Evolutionary conservation across 2,888 invertebrate genomes (phyloP).

Genomic region (Calliphora vomitoria): DNA sequence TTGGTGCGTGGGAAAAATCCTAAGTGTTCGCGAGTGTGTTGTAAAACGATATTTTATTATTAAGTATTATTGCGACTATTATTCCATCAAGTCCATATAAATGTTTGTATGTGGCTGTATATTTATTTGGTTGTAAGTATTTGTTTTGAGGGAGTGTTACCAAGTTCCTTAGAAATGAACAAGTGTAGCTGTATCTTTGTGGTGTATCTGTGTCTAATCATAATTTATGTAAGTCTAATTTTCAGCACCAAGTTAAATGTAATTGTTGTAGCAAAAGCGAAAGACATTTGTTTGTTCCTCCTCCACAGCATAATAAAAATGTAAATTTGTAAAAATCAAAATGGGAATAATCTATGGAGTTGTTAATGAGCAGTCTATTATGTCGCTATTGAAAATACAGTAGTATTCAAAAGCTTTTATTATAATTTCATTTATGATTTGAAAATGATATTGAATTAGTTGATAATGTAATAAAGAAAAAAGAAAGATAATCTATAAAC

Average conservation of each 20-base stretch:
- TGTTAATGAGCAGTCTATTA: constrained; percentile 3
- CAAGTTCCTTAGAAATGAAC: constrained; percentile 8
- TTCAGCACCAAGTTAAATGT: constrained; percentile 15
- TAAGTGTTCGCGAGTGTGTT: constrained; percentile 70
- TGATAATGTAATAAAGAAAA: background rate
- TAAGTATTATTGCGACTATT: constrained; percentile 42
- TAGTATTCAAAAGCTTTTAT: constrained; percentile 17
- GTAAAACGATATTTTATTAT: constrained; percentile 71
- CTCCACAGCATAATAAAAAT: constrained; percentile 1
- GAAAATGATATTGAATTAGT: background rate
- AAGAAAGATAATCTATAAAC: background rate
- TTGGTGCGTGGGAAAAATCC: constrained; percentile 73
- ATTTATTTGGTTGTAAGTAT: background rate
- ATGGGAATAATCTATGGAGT: background rate
- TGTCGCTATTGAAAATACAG: background rate
- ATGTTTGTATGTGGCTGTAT: background rate
- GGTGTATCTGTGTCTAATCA: constrained; percentile 44
- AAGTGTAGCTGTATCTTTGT: constrained; percentile 3
- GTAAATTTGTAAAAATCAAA: constrained; percentile 6
- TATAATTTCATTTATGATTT: constrained; percentile 10
- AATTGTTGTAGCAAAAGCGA: background rate
- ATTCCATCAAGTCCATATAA: constrained; percentile 4
- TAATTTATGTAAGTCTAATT: constrained; percentile 50
- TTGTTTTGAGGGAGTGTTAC: constrained; percentile 16
- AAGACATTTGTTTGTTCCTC: constrained; percentile 16